Evolutionary conservation across 2,113 vertebrate species (phyloP).

Genomic region (Sebastes schlegelii): DNA sequence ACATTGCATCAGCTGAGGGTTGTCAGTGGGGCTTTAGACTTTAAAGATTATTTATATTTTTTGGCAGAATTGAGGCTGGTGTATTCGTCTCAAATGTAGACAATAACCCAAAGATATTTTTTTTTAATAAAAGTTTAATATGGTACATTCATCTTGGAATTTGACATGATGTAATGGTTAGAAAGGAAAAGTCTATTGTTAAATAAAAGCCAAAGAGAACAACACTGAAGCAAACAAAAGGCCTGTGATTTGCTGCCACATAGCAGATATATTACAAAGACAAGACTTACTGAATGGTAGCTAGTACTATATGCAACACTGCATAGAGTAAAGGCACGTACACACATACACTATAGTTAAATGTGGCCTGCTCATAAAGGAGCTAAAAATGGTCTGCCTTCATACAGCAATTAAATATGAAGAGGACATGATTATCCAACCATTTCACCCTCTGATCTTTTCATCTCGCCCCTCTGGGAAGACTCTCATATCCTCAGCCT

Average conservation of each 20-base stretch:
- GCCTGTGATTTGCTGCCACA: neutral
- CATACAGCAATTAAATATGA: slow-evolving; percentile 58
- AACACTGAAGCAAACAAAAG: neutral
- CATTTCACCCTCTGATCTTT: slow-evolving; percentile 36
- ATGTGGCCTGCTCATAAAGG: slow-evolving; percentile 7
- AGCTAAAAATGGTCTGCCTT: slow-evolving; percentile 27
- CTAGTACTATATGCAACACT: neutral
- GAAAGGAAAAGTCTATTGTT: neutral
- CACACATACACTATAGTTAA: neutral
- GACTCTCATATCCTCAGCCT: slow-evolving; percentile 15
- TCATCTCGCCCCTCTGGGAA: neutral
- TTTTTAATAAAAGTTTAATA: neutral
- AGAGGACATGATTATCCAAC: slow-evolving; percentile 46
- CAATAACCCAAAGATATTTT: neutral
- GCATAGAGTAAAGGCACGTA: neutral
- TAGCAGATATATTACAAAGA: neutral
- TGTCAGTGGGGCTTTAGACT: neutral
- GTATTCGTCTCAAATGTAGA: neutral
- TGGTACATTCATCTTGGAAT: neutral
- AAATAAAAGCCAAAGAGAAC: neutral
- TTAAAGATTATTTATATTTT: neutral
- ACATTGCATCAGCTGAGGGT: neutral
- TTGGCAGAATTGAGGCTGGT: neutral
- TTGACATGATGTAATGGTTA: neutral
- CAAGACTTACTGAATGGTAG: neutral